Evolutionary conservation across 2,113 vertebrate species (phyloP).

Genomic region (Callospermophilus lateralis): DNA sequence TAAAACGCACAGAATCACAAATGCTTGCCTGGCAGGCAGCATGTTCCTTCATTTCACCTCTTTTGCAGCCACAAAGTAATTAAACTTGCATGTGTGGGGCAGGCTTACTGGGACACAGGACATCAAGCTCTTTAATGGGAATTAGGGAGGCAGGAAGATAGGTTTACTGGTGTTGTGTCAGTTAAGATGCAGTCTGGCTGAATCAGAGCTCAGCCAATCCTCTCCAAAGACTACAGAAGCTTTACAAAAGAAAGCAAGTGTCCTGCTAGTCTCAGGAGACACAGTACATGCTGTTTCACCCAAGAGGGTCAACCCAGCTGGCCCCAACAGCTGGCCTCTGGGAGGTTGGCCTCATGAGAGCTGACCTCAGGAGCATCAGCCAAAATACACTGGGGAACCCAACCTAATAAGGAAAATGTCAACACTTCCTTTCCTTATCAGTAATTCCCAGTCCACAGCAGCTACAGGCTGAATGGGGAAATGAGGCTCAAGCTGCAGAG

Average conservation of each 20-base stretch:
- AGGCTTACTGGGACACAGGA: background rate
- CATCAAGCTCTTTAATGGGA: background rate
- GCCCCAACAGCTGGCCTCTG: background rate
- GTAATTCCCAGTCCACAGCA: background rate
- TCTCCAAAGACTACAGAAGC: background rate
- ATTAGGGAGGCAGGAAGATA: background rate
- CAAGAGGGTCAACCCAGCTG: background rate
- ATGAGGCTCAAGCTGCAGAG: background rate
- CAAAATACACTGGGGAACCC: background rate
- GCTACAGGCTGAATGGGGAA: background rate
- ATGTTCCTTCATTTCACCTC: background rate
- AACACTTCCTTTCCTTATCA: slow-evolving; percentile 14
- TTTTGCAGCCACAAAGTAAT: background rate
- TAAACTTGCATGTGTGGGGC: background rate
- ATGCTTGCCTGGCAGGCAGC: background rate
- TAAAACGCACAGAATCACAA: background rate
- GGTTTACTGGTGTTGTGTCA: background rate
- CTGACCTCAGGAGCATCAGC: background rate
- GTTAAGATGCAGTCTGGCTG: background rate
- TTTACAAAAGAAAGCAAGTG: background rate
- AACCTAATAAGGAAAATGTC: background rate
- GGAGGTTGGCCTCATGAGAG: background rate
- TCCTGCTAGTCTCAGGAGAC: background rate
- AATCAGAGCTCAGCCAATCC: background rate
- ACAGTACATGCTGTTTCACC: background rate